Evolutionary conservation across 2,113 vertebrate species (phyloP).

Genomic region (Archilochus colubris): DNA sequence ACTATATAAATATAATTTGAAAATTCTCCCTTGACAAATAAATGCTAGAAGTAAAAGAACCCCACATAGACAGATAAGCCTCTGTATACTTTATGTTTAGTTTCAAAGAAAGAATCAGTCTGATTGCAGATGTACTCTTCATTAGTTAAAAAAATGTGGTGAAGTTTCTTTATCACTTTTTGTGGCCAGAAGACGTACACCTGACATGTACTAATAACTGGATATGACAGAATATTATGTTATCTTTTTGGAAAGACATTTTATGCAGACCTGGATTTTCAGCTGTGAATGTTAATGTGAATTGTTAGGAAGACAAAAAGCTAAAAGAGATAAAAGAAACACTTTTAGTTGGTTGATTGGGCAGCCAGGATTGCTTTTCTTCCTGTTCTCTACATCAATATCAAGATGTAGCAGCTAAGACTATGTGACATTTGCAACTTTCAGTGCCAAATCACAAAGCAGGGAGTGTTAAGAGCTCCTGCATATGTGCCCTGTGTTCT

Average conservation of each 20-base stretch:
- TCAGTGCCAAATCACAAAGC: neutral
- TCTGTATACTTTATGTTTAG: neutral
- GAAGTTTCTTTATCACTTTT: neutral
- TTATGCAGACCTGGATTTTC: neutral
- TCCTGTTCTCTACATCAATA: neutral
- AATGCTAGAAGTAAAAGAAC: neutral
- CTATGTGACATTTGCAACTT: neutral
- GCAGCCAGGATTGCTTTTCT: neutral
- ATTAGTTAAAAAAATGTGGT: slow-evolving; percentile 19
- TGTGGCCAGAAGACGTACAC: slow-evolving; percentile 9
- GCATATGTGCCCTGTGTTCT: neutral
- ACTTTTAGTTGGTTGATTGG: neutral
- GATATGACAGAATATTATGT: neutral
- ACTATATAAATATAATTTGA: neutral
- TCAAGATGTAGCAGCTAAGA: neutral
- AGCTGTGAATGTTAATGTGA: neutral
- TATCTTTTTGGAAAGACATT: slow-evolving; percentile 30
- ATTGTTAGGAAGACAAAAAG: neutral
- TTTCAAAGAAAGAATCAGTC: slow-evolving; percentile 17
- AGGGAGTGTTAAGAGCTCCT: neutral
- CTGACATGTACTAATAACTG: slow-evolving; percentile 9
- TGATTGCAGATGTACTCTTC: neutral
- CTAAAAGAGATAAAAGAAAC: neutral
- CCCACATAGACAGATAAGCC: neutral
- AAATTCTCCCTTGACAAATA: slow-evolving; percentile 10